A percentile compares a stretch with the other conserved stretches of the same genome.
phyloP scores from a whole-genome alignment of 1,140 invertebrate species.

The Drosophila mayri region DNA sequence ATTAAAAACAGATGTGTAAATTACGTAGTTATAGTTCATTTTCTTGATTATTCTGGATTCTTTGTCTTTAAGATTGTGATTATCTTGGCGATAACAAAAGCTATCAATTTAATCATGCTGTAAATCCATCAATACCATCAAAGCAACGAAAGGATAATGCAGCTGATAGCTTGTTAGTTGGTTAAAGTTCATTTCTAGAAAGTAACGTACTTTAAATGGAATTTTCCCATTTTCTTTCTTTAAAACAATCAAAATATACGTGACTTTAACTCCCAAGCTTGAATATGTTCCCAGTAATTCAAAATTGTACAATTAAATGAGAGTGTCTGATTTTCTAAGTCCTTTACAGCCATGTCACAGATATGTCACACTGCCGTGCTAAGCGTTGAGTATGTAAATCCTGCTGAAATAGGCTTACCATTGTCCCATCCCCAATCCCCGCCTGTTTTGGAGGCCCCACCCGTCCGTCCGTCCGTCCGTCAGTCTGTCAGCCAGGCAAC shows the following conservation, averaged over 20 bases:
- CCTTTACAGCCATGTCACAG: constrained; percentile 29
- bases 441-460: constrained; percentile 14
- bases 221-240: neutral
- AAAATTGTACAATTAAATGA: constrained; percentile 11
- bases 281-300: neutral
- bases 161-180: neutral
- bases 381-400: constrained; percentile 36
- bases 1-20: neutral
- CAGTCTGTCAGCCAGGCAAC: constrained; percentile 4
- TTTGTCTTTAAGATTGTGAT: neutral
- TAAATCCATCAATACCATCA: neutral
- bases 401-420: constrained; percentile 27
- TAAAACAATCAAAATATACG: neutral
- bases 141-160: neutral
- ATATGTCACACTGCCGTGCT: constrained; percentile 24
- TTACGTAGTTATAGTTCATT: neutral
- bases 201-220: too few relatives aligned
- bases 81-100: neutral
- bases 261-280: neutral
- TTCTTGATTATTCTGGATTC: neutral
- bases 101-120: constrained; percentile 4
- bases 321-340: constrained; percentile 21
- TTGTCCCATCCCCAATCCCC: constrained; percentile 5
- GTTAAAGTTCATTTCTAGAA: neutral
- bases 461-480: constrained; percentile 1